A percentile compares a stretch with the other conserved stretches of the same genome.
These are phyloP conservation scores for Sarcophaga rosellei DNA, from an alignment of 2,888 invertebrate genomes.

Conservation along the genomic window DNA sequence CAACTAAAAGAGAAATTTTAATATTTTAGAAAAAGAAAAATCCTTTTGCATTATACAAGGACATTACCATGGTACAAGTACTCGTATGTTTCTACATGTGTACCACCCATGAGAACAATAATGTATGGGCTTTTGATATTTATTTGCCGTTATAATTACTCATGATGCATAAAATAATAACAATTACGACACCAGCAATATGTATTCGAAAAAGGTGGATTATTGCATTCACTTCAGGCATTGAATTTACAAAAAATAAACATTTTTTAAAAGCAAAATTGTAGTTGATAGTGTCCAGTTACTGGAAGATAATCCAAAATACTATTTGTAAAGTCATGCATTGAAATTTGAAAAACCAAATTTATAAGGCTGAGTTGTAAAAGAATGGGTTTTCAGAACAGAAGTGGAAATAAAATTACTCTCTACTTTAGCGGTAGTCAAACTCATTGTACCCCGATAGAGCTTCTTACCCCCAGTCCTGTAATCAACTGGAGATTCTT, in stretches of 20 bases:
- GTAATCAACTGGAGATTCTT: no score
- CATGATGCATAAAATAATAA: neutral
- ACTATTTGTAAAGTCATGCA: no score
- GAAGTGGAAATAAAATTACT: no score
- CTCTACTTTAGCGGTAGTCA: no score
- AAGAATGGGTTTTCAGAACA: no score
- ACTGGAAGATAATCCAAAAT: no score
- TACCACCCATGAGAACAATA: neutral
- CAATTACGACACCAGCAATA: neutral
- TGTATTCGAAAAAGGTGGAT: neutral
- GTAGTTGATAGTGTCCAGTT: no score
- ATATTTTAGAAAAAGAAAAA: neutral
- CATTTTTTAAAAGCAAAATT: no score
- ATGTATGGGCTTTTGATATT: slow-evolving; percentile 11
- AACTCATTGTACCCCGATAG: no score
- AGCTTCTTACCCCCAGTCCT: no score
- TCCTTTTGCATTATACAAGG: slow-evolving; percentile 23
- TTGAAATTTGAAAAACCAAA: no score
- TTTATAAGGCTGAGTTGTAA: no score
- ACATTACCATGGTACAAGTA: slow-evolving; percentile 15
- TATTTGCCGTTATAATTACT: slow-evolving; percentile 1
- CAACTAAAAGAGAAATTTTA: neutral
- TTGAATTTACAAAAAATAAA: neutral
- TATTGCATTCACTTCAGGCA: neutral
- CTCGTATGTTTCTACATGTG: neutral